Percentiles rank a stretch among this genome's conserved stretches.
These are phyloP conservation scores for Carapus acus DNA, from an alignment of 2,797 vertebrate genomes.

Conservation along the genomic window DNA sequence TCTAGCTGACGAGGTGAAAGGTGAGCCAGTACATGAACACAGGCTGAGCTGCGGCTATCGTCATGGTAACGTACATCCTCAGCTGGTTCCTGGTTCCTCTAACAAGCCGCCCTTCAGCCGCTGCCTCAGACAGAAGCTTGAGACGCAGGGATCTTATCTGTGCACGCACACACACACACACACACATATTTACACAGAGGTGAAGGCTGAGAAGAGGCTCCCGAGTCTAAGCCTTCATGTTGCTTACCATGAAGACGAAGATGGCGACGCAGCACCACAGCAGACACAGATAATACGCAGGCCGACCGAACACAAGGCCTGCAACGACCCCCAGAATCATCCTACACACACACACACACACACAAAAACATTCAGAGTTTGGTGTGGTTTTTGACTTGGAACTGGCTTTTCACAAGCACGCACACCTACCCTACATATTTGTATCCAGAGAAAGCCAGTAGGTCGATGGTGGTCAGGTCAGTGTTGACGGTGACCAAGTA, in stretches of 20 bases:
- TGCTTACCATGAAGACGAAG: constrained; percentile 85
- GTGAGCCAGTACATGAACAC: constrained; percentile 95
- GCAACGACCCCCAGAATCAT: constrained; percentile 84
- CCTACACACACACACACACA: constrained; percentile 56
- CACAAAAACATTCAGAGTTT: constrained; percentile 2
- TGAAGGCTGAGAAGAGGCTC: no score
- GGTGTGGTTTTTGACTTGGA: no score
- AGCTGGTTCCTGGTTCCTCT: constrained; percentile 84
- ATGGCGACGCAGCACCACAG: constrained; percentile 86
- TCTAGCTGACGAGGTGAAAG: constrained; percentile 83
- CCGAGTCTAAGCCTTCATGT: no score
- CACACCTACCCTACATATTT: constrained; percentile 88
- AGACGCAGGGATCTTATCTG: constrained; percentile 86
- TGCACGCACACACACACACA: no score
- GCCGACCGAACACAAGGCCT: constrained; percentile 84
- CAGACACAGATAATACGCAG: constrained; percentile 81
- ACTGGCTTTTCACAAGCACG: no score
- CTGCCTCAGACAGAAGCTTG: constrained; percentile 86
- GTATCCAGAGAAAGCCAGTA: constrained; percentile 87
- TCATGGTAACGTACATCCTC: constrained; percentile 92
- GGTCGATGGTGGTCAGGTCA: constrained; percentile 87
- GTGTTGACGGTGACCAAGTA: constrained; percentile 86
- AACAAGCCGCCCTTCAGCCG: constrained; percentile 80
- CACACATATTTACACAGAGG: no score
- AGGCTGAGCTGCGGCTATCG: constrained; percentile 85